These are phyloP conservation scores for Tetropium fuscum DNA, from an alignment of 2,888 invertebrate species.

Conservation along the genomic window DNA sequence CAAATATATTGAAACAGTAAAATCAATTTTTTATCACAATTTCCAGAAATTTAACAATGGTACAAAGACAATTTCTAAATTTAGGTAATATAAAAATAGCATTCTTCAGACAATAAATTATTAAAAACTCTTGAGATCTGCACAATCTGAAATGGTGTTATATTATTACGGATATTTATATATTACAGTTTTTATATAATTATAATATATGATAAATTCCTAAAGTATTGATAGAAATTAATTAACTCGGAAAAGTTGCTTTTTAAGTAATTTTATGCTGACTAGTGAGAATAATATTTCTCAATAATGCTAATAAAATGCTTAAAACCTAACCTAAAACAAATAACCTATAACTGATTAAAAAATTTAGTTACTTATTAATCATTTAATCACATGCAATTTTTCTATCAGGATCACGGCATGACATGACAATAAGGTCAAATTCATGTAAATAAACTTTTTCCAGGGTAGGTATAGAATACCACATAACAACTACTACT, in stretches of 20 bases:
- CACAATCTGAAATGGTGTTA: constrained; percentile 32
- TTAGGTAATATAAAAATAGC: constrained; percentile 54
- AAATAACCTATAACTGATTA: too few relatives aligned
- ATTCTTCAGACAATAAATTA: constrained; percentile 46
- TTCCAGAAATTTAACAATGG: constrained; percentile 60
- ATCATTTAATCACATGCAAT: too few relatives aligned
- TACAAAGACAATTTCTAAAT: constrained; percentile 50
- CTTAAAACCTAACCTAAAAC: too few relatives aligned
- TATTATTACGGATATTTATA: constrained; percentile 11
- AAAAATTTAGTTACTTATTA: too few relatives aligned
- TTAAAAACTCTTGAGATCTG: constrained; percentile 46
- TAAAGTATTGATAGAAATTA: not conserved
- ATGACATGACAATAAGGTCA: too few relatives aligned
- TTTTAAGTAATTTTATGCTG: not conserved
- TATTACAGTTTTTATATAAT: constrained; percentile 21
- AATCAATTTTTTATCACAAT: constrained; percentile 60
- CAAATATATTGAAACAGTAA: constrained; percentile 52
- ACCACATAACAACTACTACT: too few relatives aligned
- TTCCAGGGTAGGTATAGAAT: too few relatives aligned
- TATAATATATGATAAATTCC: constrained; percentile 27
- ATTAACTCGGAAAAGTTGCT: constrained; percentile 16
- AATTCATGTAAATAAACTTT: too few relatives aligned
- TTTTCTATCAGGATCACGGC: too few relatives aligned
- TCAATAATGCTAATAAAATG: too few relatives aligned
- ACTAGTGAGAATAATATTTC: constrained; percentile 2